Conservation (phyloP, 92 coral and sea anemone genomes). For the Blastomussa wellsi region DNA sequence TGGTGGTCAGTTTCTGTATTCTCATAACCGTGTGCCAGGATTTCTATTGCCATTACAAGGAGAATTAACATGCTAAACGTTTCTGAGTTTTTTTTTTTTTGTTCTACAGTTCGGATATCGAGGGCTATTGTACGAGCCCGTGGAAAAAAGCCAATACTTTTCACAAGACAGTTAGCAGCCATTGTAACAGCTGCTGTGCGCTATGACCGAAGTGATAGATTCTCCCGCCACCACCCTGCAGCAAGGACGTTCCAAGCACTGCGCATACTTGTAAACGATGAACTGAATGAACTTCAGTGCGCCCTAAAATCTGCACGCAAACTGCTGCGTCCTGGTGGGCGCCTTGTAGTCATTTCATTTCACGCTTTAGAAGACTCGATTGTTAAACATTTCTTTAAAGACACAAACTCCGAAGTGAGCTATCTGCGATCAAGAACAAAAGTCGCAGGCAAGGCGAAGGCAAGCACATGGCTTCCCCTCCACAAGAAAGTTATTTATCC, state of each 20-base stretch:
- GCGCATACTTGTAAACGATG: slow-evolving; percentile 87
- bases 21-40: neutral
- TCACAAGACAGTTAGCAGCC: slow-evolving; percentile 78
- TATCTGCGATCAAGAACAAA: slow-evolving; percentile 45
- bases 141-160: slow-evolving; percentile 63
- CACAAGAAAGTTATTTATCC: slow-evolving; percentile 80
- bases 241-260: slow-evolving; percentile 89
- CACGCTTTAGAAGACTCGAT: slow-evolving; percentile 82
- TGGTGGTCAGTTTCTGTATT: neutral
- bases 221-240: slow-evolving; percentile 84
- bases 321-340: slow-evolving; percentile 82
- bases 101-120: slow-evolving; percentile 68
- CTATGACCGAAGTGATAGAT: slow-evolving; percentile 67
- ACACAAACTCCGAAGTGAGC: slow-evolving; percentile 52
- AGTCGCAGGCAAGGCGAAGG: slow-evolving; percentile 33
- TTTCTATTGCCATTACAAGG: neutral
- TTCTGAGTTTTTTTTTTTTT: neutral
- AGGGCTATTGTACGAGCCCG: slow-evolving; percentile 82
- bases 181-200: slow-evolving; percentile 79
- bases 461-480: slow-evolving; percentile 76
- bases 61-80: neutral
- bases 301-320: slow-evolving; percentile 80
- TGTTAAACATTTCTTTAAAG: slow-evolving; percentile 76
- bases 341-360: slow-evolving; percentile 80
- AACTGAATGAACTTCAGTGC: slow-evolving; percentile 80